These are phyloP conservation scores for Melanaphis sacchari DNA, from an alignment of 1,140 invertebrate genomes.

Conservation along the genomic window DNA sequence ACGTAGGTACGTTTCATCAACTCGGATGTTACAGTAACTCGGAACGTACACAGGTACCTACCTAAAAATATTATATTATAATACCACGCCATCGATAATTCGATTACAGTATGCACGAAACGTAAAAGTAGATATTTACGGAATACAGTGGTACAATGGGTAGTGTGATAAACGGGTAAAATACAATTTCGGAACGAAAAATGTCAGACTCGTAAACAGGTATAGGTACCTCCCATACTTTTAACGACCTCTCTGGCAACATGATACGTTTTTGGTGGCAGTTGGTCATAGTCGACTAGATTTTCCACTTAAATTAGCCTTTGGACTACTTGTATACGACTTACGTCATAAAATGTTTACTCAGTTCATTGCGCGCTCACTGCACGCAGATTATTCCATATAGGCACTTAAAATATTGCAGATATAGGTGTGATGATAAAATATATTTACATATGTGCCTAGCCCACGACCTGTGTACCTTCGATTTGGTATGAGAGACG, in stretches of 20 bases:
- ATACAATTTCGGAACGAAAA: not conserved
- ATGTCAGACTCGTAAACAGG: not conserved
- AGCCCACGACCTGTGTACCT: not conserved
- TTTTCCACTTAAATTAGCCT: not conserved
- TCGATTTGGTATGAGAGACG: not conserved
- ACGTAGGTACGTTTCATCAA: slow-evolving; percentile 12
- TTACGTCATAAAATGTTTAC: not conserved
- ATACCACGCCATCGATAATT: not conserved
- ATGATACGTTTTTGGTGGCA: not conserved
- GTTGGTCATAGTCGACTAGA: not conserved
- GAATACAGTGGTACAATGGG: no score
- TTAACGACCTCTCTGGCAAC: not conserved
- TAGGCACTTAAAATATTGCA: not conserved
- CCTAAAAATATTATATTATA: not conserved
- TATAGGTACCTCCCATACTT: not conserved
- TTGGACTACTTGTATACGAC: not conserved
- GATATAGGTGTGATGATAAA: not conserved
- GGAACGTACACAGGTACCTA: not conserved
- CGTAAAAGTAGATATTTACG: no score
- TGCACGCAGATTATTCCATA: not conserved
- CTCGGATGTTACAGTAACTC: not conserved
- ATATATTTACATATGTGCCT: not conserved
- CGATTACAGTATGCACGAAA: not conserved
- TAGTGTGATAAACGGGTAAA: not conserved
- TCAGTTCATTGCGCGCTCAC: not conserved